Evolutionary conservation across 2,797 vertebrate species (phyloP), one percentile per base, ranked within the genome.

Genomic region (Diplodus sargus): DNA sequence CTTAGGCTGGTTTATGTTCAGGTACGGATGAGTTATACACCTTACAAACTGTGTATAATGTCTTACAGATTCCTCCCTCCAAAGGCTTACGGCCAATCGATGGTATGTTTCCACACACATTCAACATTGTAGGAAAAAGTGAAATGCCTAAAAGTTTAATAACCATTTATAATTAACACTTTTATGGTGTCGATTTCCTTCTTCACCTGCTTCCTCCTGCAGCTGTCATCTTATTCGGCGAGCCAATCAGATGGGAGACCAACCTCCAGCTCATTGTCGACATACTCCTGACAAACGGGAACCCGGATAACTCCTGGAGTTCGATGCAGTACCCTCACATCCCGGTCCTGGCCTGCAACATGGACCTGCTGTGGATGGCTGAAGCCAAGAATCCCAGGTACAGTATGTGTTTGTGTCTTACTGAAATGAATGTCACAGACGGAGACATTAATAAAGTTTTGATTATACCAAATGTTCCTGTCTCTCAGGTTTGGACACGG

Each of bases 291-390:
- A 97, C 97, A 75, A 95, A 95, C 0, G 98, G 98, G 65, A 95
- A 92, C 66, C 96, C 95, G 13, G 96, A 94, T 49, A 91, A 89
- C 15, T 47, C 89, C 57, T 93, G 95, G 88, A 91, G 76, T 1
- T 84, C 91, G 0, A 78, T 72, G 0, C 96, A 93, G 1, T 96
- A 97, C 73, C 98, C 98, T 65, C 98, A 99, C 68, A 96, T 99
- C 54, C 98, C 98, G 0, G 73, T 99, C 58, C 90, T 99, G 58
- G 97, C 98, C 70, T 98, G 98, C 89, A 99, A 99, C 92, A 97
- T 99, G 97, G 98, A 99, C 89, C 96, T 99, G 65, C 92, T 98
- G 77, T 99, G 98, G 98, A 98, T 99, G 98, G 97, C 98, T 0
- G 98, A 99, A 92, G 97, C 98, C 12, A 97, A 96, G 88, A 98